phyloP scores from a whole-genome alignment of 2,888 invertebrate species.

The Hirtodrosophila trivittata region DNA sequence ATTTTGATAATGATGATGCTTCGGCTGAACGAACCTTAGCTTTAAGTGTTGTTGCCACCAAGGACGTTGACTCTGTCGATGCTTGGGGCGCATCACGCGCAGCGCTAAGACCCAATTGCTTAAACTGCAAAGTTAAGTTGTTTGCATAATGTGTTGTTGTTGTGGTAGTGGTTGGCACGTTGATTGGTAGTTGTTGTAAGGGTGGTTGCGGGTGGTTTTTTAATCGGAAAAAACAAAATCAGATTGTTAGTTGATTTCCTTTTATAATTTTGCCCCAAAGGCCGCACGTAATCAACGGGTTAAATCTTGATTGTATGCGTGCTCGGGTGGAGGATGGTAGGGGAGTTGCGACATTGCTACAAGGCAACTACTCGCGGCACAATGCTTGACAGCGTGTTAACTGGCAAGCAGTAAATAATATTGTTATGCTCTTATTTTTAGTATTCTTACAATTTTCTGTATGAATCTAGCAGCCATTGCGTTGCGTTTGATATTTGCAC shows the following conservation, averaged over 20 bases:
- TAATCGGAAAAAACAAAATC: conserved; percentile 37
- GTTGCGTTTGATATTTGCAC: conserved; percentile 62
- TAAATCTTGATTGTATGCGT: conserved; percentile 20
- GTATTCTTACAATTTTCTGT: conserved; percentile 83
- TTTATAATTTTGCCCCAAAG: conserved; percentile 24
- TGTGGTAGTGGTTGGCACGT: conserved; percentile 27
- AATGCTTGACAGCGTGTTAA: conserved; percentile 24
- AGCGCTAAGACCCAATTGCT: conserved; percentile 66
- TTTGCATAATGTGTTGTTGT: conserved; percentile 71
- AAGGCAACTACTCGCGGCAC: conserved; percentile 35
- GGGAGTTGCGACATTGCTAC: conserved; percentile 2
- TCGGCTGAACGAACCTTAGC: conserved; percentile 63
- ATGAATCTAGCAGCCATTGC: conserved; percentile 83
- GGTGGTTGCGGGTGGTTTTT: conserved; percentile 17
- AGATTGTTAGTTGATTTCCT: conserved; percentile 38
- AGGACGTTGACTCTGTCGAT: conserved; percentile 42
- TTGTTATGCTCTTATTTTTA: conserved; percentile 26
- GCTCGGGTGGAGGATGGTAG: conserved; percentile 8
- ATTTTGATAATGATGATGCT: conserved; percentile 4
- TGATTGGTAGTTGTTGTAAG: conserved; percentile 20
- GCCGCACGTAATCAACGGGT: conserved; percentile 55
- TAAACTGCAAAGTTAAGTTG: conserved; percentile 57
- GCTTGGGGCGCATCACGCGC: conserved; percentile 61
- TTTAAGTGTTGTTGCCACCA: conserved; percentile 50
- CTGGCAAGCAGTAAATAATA: conserved; percentile 28